Evolutionary conservation across 1,140 invertebrate genomes (phyloP).

Genomic region (Neotoxoptera formosana): DNA sequence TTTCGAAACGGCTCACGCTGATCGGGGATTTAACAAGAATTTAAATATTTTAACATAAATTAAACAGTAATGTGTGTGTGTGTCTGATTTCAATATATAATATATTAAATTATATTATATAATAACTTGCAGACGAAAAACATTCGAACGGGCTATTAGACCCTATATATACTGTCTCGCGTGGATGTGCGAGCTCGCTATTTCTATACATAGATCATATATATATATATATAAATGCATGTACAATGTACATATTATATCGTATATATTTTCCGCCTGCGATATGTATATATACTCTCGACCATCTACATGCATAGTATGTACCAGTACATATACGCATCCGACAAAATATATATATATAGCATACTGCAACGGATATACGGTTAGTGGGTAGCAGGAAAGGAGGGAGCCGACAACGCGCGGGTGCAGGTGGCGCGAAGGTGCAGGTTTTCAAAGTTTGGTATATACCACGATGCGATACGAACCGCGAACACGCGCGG

Average conservation of each 20-base stretch:
- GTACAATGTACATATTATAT: too few species aligned
- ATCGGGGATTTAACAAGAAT: background rate
- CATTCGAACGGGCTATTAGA: background rate
- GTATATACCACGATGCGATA: too few species aligned
- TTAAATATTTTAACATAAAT: constrained; percentile 20
- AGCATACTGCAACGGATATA: too few species aligned
- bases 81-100: background rate
- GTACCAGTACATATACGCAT: background rate
- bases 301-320: background rate
- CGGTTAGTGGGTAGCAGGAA: too few species aligned
- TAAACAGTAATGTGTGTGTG: background rate
- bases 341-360: background rate
- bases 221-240: background rate
- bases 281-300: too few species aligned
- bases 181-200: background rate
- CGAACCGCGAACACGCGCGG: too few species aligned
- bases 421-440: too few species aligned
- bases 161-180: background rate
- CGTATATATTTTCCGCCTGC: too few species aligned
- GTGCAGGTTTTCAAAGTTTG: too few species aligned
- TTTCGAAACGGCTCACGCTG: background rate
- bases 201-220: background rate
- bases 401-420: too few species aligned
- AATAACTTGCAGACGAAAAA: background rate
- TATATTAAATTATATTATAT: background rate